A percentile compares a stretch with the other conserved stretches of the same genome.
Evolutionary conservation across 92 coral and sea anemone species (phyloP).

Genomic region (Palythoa heliodiscus): DNA sequence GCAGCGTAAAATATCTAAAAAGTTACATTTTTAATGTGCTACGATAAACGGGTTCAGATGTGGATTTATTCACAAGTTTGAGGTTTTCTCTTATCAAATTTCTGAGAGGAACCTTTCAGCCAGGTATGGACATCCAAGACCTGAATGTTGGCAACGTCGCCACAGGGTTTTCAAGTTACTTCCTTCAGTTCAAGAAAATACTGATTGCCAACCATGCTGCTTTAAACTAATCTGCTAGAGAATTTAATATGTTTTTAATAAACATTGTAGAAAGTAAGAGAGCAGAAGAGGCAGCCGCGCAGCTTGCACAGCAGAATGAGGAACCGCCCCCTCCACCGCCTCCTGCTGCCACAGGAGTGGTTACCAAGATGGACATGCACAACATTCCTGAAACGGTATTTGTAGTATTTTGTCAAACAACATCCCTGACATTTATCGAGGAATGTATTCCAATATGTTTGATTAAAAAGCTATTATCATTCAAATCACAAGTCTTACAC

Average conservation of each 20-base stretch:
- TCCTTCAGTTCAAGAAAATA: too few relatives aligned
- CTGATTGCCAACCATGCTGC: background rate
- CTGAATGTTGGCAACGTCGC: too few relatives aligned
- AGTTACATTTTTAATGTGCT: background rate
- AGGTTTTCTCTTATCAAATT: background rate
- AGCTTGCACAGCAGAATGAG: conserved; percentile 42
- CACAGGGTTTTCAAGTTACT: too few relatives aligned
- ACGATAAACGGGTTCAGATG: background rate
- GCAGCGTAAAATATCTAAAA: too few relatives aligned
- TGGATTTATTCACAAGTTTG: background rate
- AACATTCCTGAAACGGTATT: conserved; percentile 60
- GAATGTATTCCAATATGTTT: background rate
- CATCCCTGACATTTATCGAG: too few relatives aligned
- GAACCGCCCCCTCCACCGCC: conserved; percentile 57
- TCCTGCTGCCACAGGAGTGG: conserved; percentile 77
- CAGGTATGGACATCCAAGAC: background rate
- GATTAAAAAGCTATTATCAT: too few relatives aligned
- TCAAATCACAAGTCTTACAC: too few relatives aligned
- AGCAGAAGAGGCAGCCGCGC: conserved; percentile 44
- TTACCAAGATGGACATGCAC: conserved; percentile 70
- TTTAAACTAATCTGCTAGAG: background rate
- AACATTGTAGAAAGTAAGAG: conserved; percentile 11
- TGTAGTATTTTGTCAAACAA: background rate
- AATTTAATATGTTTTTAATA: background rate
- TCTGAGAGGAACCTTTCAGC: background rate